Evolutionary conservation across 2,888 invertebrate species (phyloP).

Genomic region (Apodemia mormo): DNA sequence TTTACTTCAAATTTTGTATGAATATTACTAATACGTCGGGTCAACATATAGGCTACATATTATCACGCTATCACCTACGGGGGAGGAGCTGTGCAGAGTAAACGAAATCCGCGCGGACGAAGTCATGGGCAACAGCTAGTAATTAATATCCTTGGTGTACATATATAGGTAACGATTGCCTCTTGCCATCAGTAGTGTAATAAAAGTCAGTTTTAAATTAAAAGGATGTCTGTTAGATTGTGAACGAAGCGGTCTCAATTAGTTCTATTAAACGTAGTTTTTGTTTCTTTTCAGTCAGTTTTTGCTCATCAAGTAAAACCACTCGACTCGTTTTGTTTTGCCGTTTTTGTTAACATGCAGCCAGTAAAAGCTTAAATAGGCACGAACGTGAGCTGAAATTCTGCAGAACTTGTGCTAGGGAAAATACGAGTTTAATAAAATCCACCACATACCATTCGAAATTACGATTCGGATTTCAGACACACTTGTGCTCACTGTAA

Average conservation of each 20-base stretch:
- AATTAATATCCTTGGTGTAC: no score
- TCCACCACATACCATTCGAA: not conserved
- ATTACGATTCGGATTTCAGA: not conserved
- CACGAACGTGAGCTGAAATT: not conserved
- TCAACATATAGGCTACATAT: no score
- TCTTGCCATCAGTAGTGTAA: no score
- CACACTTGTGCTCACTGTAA: conserved; percentile 5
- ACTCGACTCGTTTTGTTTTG: conserved; percentile 27
- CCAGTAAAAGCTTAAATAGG: conserved; percentile 3
- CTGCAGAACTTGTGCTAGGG: not conserved
- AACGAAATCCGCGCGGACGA: no score
- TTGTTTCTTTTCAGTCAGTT: conserved; percentile 26
- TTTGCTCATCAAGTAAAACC: conserved; percentile 30
- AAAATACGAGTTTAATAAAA: conserved; percentile 2
- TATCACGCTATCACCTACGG: no score
- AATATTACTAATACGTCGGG: no score
- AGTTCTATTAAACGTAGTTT: conserved; percentile 12
- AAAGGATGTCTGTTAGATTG: conserved; percentile 17
- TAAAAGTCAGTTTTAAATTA: not conserved
- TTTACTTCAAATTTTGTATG: no score
- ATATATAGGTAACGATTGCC: no score
- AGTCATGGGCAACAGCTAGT: no score
- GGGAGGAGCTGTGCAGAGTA: no score
- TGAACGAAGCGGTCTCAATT: conserved; percentile 14
- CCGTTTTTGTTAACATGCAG: conserved; percentile 27